Conservation (phyloP, 2,797 vertebrate genomes). For the Parotocinclus haroldoi region DNA sequence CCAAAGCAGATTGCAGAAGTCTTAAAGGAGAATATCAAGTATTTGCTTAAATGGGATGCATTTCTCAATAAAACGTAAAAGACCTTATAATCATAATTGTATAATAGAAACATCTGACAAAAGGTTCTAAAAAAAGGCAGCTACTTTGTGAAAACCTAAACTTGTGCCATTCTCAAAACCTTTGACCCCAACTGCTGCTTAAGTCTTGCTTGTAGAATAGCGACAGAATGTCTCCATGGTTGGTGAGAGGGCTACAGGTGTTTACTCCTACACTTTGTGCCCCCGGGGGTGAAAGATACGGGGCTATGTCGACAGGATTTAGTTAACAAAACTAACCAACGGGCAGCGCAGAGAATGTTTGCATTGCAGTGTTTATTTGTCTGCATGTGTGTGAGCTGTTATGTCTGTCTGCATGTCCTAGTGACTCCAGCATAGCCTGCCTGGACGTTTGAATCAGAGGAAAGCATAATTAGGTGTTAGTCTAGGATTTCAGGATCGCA, state of each 20-base stretch:
- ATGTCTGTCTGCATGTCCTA: neutral
- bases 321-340: constrained; percentile 24
- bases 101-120: too few species aligned
- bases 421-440: neutral
- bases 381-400: constrained; percentile 8
- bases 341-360: neutral
- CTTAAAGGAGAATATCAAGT: too few species aligned
- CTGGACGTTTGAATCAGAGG: constrained; percentile 26
- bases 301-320: constrained; percentile 37
- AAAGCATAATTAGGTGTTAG: constrained; percentile 36
- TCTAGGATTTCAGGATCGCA: constrained; percentile 30
- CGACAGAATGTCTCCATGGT: constrained; percentile 27
- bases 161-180: too few species aligned
- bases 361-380: neutral
- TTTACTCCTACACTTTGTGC: constrained; percentile 1
- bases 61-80: too few species aligned
- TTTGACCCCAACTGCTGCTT: too few species aligned
- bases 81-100: too few species aligned
- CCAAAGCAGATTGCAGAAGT: too few species aligned
- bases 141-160: too few species aligned
- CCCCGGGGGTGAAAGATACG: constrained; percentile 3
- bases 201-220: constrained; percentile 38
- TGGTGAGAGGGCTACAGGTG: constrained; percentile 11
- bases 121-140: too few species aligned
- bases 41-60: too few species aligned